Evolutionary conservation across 2,888 invertebrate species (phyloP), one percentile per base, ranked within the genome.

Genomic region (Phaedon cochleariae): DNA sequence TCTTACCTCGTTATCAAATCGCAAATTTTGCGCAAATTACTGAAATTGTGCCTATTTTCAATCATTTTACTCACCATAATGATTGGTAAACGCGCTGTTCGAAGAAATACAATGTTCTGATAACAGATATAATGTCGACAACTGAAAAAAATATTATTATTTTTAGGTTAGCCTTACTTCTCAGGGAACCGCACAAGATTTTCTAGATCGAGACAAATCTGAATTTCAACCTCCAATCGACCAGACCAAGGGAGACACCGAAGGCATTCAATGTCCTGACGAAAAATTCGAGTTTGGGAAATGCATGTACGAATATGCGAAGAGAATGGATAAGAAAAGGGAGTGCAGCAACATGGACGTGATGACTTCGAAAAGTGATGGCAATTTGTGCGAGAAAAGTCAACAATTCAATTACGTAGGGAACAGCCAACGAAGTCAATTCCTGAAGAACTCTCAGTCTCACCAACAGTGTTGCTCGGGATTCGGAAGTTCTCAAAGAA

Each of bases 381-480:
- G 81, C 2, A 77, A 78, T 58, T 70, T 75, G 45, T 75, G 68
- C 61, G 71, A 62, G 67, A 79, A 73, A 72, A 69, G 69, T 15
- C 60, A 51, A 26, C 68, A 68, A 59, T 34, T 61, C 9, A 71
- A 53, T 58, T 70, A 73, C 51, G 26, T 80, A 18, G 65, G 76
- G 7, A 78, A 76, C 54, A 81, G 80, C 73, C 74, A 73, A 49
- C 79, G 79, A 70, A 77, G 78, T 57, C 76, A 76, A 20, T 69
- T 70, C 55, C 64, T 76, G 57, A 74, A 73, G 37, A 69, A 75
- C 65, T n/a, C 64, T 15, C 67, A 72, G 15, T 62, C 71, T 55
- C 68, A 68, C 46, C 85, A 85, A 60, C 86, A 85, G 41, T 87
- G 86, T 65, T 87, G 86, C 76, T 84, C 86, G 0, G 84, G 85